These are phyloP conservation scores for Linepithema humile DNA, from an alignment of 1,140 invertebrate species.

Conservation along the genomic window DNA sequence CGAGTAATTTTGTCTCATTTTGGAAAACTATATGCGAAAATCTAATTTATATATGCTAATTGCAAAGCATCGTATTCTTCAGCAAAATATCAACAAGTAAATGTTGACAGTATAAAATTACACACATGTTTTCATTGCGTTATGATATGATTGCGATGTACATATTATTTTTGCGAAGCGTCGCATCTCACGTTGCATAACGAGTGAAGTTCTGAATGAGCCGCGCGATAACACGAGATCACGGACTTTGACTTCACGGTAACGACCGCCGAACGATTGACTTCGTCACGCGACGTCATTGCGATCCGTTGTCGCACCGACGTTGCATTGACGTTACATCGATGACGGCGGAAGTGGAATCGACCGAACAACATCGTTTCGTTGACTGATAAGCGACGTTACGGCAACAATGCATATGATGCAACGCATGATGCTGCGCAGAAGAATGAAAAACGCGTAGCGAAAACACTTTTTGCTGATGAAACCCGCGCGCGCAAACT, in stretches of 20 bases:
- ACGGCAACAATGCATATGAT: too few species aligned
- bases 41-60: not conserved
- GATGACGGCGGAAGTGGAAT: not conserved
- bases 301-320: not conserved
- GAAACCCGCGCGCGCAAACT: constrained; percentile 24
- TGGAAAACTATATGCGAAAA: not conserved
- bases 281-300: constrained; percentile 34
- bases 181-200: constrained; percentile 8
- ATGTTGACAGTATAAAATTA: not conserved
- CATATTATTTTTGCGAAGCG: not conserved
- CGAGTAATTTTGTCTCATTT: not conserved
- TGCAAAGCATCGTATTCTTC: not conserved
- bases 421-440: not conserved
- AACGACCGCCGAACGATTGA: not conserved
- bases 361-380: too few species aligned
- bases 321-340: constrained; percentile 15
- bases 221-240: not conserved
- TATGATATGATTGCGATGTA: not conserved
- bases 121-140: not conserved
- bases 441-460: not conserved
- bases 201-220: constrained; percentile 32
- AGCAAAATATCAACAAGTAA: not conserved
- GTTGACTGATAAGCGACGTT: too few species aligned
- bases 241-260: constrained; percentile 28
- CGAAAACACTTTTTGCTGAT: too few species aligned